These are phyloP conservation scores for Pristiophorus japonicus DNA, from an alignment of 2,113 vertebrate genomes.

Conservation along the genomic window DNA sequence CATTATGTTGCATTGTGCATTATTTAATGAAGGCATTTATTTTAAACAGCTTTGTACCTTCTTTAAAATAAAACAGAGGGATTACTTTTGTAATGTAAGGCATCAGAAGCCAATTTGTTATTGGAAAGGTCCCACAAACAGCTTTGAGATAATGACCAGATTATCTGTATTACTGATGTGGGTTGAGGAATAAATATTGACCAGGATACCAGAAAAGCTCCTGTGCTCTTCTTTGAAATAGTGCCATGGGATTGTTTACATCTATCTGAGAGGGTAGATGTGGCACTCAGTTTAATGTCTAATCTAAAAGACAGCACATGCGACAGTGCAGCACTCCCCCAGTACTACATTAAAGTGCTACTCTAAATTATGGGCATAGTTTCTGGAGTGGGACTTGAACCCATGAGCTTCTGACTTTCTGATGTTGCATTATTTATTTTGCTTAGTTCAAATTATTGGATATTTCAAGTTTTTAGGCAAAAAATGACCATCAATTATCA, in stretches of 20 bases:
- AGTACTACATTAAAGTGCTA: neutral
- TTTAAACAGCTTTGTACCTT: too few species aligned
- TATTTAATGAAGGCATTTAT: neutral
- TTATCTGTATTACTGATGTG: neutral
- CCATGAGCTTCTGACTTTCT: neutral
- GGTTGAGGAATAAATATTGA: neutral
- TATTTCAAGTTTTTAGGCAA: too few species aligned
- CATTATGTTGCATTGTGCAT: neutral
- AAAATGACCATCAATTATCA: too few species aligned
- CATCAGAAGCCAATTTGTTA: neutral
- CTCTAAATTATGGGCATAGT: neutral
- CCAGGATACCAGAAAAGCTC: neutral
- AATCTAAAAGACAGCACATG: neutral
- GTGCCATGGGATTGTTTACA: neutral
- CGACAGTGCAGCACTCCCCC: neutral
- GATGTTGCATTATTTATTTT: neutral
- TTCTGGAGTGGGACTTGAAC: neutral
- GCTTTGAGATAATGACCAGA: neutral
- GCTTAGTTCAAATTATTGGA: neutral
- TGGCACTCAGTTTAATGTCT: neutral
- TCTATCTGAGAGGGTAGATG: neutral
- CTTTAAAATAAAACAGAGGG: neutral
- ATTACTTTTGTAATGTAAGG: neutral
- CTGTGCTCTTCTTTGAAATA: neutral
- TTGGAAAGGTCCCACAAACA: neutral